Evolutionary conservation across 2,113 vertebrate genomes (phyloP).

Genomic region (Hippocampus mohnikei): DNA sequence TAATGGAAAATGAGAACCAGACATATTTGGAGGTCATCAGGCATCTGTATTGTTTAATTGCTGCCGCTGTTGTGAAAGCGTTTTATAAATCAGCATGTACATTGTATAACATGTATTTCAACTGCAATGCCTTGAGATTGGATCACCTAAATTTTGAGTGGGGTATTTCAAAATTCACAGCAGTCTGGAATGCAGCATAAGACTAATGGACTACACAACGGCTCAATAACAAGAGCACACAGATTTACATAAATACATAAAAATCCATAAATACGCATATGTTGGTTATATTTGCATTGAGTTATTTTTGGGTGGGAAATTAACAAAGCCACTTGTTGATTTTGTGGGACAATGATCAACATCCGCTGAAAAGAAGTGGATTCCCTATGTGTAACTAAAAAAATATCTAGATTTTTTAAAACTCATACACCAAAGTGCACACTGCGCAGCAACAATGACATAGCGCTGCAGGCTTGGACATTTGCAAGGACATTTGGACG

Average conservation of each 20-base stretch:
- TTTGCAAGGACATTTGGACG: conserved; percentile 38
- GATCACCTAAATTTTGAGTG: not conserved
- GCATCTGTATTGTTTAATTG: not conserved
- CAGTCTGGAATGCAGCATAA: not conserved
- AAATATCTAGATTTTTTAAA: conserved; percentile 9
- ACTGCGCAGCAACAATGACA: conserved; percentile 34
- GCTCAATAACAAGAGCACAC: no score
- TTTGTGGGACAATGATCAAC: conserved; percentile 51
- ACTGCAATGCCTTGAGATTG: not conserved
- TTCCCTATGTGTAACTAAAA: conserved; percentile 20
- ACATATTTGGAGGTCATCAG: not conserved
- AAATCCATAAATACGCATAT: not conserved
- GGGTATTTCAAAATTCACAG: not conserved
- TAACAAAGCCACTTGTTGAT: conserved; percentile 21
- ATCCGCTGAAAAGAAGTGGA: conserved; percentile 38
- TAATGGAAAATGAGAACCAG: not conserved
- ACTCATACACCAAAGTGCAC: conserved; percentile 22
- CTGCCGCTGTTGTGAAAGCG: no score
- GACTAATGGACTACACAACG: not conserved
- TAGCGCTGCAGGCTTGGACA: conserved; percentile 31
- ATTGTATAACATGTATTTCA: no score
- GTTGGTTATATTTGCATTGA: not conserved
- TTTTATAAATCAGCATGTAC: no score
- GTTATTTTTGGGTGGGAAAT: not conserved
- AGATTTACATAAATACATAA: not conserved